Evolutionary conservation across 2,797 vertebrate species (phyloP).

Genomic region (Eurystomus glaucurus): DNA sequence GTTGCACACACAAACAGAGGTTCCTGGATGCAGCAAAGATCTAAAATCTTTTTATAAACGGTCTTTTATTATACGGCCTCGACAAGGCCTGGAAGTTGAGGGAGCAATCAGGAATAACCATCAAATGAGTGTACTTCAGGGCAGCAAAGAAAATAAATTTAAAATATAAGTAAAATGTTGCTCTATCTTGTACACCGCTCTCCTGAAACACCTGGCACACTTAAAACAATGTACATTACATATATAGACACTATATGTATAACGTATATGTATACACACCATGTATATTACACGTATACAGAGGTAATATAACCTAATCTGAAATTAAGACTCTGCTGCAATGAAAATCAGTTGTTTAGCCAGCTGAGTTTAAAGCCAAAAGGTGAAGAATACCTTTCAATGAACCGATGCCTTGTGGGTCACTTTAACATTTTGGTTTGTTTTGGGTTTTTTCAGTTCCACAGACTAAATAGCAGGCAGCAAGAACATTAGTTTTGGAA

Average conservation of each 20-base stretch:
- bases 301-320: neutral
- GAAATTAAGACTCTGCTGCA: neutral
- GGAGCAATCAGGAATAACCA: neutral
- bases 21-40: neutral
- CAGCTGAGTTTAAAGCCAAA: neutral
- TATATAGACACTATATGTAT: too few relatives aligned
- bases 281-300: neutral
- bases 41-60: neutral
- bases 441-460: neutral
- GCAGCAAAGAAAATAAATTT: neutral
- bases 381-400: neutral
- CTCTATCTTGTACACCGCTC: neutral
- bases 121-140: neutral
- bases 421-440: neutral
- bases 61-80: neutral
- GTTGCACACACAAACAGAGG: neutral
- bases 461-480: conserved; percentile 50
- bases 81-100: neutral
- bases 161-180: neutral
- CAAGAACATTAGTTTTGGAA: conserved; percentile 47
- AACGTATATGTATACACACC: too few relatives aligned
- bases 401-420: neutral
- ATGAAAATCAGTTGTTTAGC: neutral
- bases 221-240: neutral
- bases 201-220: neutral